Evolutionary conservation across 2,888 invertebrate genomes (phyloP), one percentile per base, ranked within the genome.

Genomic region (Malacosoma neustria): DNA sequence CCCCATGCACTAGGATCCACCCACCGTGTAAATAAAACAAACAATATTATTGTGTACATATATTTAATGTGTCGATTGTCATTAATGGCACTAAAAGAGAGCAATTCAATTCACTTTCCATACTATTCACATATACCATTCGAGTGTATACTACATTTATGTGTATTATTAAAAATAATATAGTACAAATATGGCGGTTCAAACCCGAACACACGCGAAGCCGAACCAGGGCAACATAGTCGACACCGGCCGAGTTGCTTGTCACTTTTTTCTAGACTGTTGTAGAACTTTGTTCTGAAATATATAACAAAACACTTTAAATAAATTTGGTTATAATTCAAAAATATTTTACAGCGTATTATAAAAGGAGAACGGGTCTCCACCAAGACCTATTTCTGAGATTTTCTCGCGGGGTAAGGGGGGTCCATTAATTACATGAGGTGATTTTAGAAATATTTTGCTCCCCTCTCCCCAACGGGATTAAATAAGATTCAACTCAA

Each of bases 191-290:
- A 22, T 22, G 5, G 22, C 22, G 4, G 22, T 22, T 22, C 9
- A 22, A 22, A 22, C 22, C 6, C 22, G 22, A 22, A 22, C 22
- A 22, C 5, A 22, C 2, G 2, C 22, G 22, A 22, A 22, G 9
- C 22, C 6, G 22, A 22, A 9, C 22, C 22, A 22, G 22, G 6
- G 22, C 22, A 22, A 7, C 22, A 9, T 9, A 5, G 22, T 22
- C 22, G 22, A 9, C 22, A 7, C 54, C 42, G 46, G 37, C 14
- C 37, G 35, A 13, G 41, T 36, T 30, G 49, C 40, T 38, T 61
- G 71, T 81, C 74, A 81, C 70, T 81, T 82, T 54, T 73, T 79
- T 56, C 65, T 80, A 12, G 61, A 48, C 29, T 72, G 72, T 33
- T 75, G 73, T 46, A 64, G 54, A 34, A 67, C 46, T 60, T 69